These are phyloP conservation scores for Brachyalestes nurse DNA, from an alignment of 2,797 vertebrate genomes.

Conservation along the genomic window DNA sequence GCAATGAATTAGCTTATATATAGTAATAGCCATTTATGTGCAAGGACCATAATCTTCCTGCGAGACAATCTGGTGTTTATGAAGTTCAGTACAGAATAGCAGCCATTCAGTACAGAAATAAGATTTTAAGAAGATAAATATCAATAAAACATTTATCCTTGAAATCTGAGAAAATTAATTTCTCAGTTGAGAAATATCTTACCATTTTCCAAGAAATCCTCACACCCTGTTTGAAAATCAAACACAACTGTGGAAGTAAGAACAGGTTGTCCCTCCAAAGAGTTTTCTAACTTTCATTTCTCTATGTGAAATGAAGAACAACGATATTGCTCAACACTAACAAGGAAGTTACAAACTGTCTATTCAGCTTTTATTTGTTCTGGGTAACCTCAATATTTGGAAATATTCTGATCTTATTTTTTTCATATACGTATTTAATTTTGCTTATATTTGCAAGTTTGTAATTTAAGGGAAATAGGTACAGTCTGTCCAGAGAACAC, in stretches of 20 bases:
- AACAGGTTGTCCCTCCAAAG: constrained; percentile 21
- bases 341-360: constrained; percentile 47
- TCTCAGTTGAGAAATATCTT: constrained; percentile 19
- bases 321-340: constrained; percentile 40
- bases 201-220: constrained; percentile 45
- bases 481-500: background rate
- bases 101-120: background rate
- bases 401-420: background rate
- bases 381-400: background rate
- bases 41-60: background rate
- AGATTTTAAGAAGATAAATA: background rate
- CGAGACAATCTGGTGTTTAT: background rate
- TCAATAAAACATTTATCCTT: background rate
- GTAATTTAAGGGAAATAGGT: constrained; percentile 31
- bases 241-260: constrained; percentile 5
- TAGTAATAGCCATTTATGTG: background rate
- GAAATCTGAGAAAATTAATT: background rate
- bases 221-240: constrained; percentile 11
- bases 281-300: constrained; percentile 41
- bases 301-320: constrained; percentile 46
- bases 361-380: constrained; percentile 32
- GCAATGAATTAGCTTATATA: background rate
- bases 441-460: constrained; percentile 50
- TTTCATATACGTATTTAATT: constrained; percentile 19
- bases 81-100: background rate